Evolutionary conservation across 2,888 invertebrate genomes (phyloP), one percentile per base, ranked within the genome.

Genomic region (Oscheius onirici): DNA sequence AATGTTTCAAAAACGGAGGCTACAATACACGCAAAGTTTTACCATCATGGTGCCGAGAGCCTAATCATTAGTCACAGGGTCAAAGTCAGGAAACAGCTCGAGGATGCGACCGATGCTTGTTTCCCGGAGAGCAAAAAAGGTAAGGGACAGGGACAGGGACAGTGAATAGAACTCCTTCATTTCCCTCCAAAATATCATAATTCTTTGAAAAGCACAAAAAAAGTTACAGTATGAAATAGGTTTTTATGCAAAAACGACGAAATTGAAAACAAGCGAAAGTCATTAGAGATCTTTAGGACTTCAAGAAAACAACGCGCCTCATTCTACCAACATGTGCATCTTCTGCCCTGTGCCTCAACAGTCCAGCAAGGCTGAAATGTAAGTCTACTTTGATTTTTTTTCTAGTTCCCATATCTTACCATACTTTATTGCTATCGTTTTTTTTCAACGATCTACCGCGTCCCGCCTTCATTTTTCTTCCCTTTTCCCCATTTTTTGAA

Each of bases 121-220:
- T 52, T 52, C 52, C 52, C 52, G 22, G 24, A 52, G 24, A 52
- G n/a, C n/a, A n/a, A n/a, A n/a, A n/a, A n/a, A n/a, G n/a, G n/a
- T n/a, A n/a, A n/a, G n/a, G n/a, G n/a, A n/a, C n/a, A n/a, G n/a
- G n/a, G n/a, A n/a, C n/a, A n/a, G n/a, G n/a, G n/a, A n/a, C n/a
- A n/a, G n/a, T n/a, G n/a, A n/a, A n/a, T n/a, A n/a, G n/a, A n/a
- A n/a, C n/a, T n/a, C n/a, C n/a, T n/a, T n/a, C n/a, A n/a, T n/a
- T n/a, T n/a, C n/a, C n/a, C n/a, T n/a, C n/a, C n/a, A n/a, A n/a
- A n/a, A n/a, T n/a, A n/a, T n/a, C n/a, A n/a, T n/a, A n/a, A n/a
- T n/a, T n/a, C n/a, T n/a, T n/a, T n/a, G n/a, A n/a, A n/a, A n/a
- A n/a, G n/a, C n/a, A n/a, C n/a, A n/a, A n/a, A n/a, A n/a, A n/a